These are phyloP conservation scores for Crossaster papposus DNA, from an alignment of 53 echinoderm and acorn worm genomes.

Conservation along the genomic window DNA sequence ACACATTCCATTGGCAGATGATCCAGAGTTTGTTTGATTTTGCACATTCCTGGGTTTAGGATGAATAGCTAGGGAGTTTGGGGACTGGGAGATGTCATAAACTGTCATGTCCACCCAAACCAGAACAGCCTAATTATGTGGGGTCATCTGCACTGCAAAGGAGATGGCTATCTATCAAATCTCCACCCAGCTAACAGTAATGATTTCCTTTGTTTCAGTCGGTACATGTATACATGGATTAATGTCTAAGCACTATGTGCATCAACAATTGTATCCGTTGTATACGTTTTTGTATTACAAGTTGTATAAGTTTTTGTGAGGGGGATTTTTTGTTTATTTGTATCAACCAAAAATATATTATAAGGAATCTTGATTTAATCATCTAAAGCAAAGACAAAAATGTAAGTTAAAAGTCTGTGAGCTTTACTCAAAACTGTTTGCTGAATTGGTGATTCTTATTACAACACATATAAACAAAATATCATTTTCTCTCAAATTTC, in stretches of 20 bases:
- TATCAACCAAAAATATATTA: too few species aligned
- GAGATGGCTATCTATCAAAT: neutral
- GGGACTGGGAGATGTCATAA: neutral
- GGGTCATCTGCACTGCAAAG: constrained; percentile 5
- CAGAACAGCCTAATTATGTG: neutral
- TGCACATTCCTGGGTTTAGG: constrained; percentile 28
- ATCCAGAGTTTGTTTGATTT: neutral
- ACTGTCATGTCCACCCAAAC: neutral
- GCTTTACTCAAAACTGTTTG: neutral
- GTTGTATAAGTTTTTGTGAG: too few species aligned
- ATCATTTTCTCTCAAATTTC: constrained; percentile 44
- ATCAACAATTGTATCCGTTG: too few species aligned
- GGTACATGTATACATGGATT: neutral
- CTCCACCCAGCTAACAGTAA: neutral
- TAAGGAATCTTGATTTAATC: too few species aligned
- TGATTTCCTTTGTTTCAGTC: neutral
- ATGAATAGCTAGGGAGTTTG: neutral
- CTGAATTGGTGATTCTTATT: neutral
- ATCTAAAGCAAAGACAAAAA: too few species aligned
- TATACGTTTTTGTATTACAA: too few species aligned
- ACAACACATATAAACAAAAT: neutral
- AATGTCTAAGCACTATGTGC: neutral
- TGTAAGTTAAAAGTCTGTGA: neutral
- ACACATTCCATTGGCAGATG: neutral
- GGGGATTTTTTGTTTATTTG: too few species aligned